Conservation (phyloP, 1,140 invertebrate species). For the Popillia japonica region DNA sequence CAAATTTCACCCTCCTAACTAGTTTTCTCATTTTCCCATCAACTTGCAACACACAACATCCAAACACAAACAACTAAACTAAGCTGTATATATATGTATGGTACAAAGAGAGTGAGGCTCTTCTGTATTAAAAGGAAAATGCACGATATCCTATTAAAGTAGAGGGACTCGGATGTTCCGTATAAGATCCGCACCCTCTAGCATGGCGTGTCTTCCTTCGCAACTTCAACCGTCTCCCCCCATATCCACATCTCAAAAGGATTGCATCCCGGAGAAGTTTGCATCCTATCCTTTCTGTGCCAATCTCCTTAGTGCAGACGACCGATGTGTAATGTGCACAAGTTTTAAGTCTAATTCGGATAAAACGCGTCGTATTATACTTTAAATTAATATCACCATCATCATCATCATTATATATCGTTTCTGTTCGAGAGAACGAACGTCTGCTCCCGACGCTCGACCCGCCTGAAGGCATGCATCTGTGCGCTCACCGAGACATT, state of each 20-base stretch:
- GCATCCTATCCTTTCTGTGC: too few relatives aligned
- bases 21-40: slow-evolving; percentile 1
- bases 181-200: not conserved
- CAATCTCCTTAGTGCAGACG: too few relatives aligned
- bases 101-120: not conserved
- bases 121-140: not conserved
- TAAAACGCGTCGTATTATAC: slow-evolving; percentile 12
- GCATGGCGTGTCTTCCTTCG: not conserved
- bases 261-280: too few relatives aligned
- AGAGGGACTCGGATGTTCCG: not conserved
- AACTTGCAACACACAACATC: slow-evolving; percentile 10
- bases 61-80: not conserved
- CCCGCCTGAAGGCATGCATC: not conserved
- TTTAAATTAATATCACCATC: slow-evolving; percentile 8
- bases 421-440: not conserved
- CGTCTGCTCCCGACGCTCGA: not conserved
- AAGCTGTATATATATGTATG: not conserved
- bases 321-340: not conserved
- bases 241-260: too few relatives aligned
- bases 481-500: not conserved
- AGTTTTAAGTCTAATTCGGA: slow-evolving; percentile 7
- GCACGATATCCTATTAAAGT: slow-evolving; percentile 6
- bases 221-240: not conserved
- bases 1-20: not conserved
- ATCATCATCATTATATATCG: not conserved